Base-by-base conservation (phyloP, 2,113 vertebrate species). In the Ailuropoda melanoleuca region DNA sequence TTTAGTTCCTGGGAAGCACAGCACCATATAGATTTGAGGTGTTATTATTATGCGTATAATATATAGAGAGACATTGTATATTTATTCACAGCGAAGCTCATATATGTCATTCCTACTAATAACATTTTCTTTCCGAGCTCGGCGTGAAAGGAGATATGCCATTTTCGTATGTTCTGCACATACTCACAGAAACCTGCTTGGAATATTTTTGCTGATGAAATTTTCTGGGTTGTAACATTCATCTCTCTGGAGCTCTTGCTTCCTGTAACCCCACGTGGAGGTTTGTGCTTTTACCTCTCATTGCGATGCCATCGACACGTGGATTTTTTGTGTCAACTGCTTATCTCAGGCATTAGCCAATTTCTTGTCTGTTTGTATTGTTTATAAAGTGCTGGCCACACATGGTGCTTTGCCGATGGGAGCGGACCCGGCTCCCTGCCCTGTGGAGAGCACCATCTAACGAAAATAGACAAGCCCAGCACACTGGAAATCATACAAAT, bases 71-170 rank as follows among this genome's bases (percentile, higher is more conserved):
- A 90, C 85, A 78, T 24, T 78, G 95, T 75, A 29, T 97, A 98
- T 98, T 97, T 98, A 98, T 98, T 97, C 97, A 84, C 70, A 91
- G 96, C n/a, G 21, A 97, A 90, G 55, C 90, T 77, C 97, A 91
- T 97, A 86, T 95, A 97, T 97, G 97, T 96, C 97, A 97, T 97
- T 85, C 77, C 66, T 89, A 91, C 97, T 97, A 97, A 98, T 98
- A 98, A 97, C 98, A 94, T 97, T 97, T 97, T 95, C 97, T 93
- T 81, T 94, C 64, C 96, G 55, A 74, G 87, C 83, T 94, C 0
- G 0, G 60, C 11, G 1, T 90, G 72, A 97, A 81, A 94, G 64
- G 58, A 97, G 95, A 70, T 37, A 75, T 31, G 87, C 94, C 56
- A 64, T 50, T 97, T 97, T 97, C 72, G 43, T 86, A 91, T 92